Conservation (phyloP, 2,113 vertebrate genomes). For the Formicarius rufipectus region DNA sequence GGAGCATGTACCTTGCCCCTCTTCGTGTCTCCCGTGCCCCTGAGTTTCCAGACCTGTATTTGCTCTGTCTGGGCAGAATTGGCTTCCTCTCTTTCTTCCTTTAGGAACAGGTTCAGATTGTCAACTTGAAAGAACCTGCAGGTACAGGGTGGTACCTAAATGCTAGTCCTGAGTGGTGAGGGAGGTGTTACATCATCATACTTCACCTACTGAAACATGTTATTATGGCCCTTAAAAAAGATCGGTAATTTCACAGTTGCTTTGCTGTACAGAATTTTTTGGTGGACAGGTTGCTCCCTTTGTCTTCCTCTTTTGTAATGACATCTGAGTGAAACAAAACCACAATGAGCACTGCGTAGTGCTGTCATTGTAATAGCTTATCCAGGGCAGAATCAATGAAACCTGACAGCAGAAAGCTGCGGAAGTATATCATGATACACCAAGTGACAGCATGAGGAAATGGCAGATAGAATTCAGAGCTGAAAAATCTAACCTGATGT, state of each 20-base stretch:
- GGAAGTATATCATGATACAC: background rate
- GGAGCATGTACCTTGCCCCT: background rate
- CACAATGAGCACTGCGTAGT: fast-evolving
- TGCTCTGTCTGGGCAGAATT: background rate
- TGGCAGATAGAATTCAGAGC: background rate
- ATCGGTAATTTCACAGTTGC: background rate
- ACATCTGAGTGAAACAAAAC: background rate
- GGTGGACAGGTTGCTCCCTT: fast-evolving
- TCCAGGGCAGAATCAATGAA: background rate
- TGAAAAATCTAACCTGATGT: background rate
- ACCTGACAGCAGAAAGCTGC: background rate
- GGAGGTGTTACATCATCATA: fast-evolving
- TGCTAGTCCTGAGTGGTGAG: background rate
- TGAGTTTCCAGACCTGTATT: background rate
- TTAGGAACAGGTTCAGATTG: background rate
- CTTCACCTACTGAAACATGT: background rate
- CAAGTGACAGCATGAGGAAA: background rate
- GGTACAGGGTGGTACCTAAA: background rate
- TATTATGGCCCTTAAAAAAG: background rate
- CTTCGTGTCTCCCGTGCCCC: fast-evolving
- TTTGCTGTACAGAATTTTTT: background rate
- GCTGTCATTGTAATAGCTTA: background rate
- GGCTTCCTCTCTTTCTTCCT: background rate
- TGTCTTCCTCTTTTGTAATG: background rate
- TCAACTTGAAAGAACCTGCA: background rate